Evolutionary conservation across 2,113 vertebrate species (phyloP), one percentile per base, ranked within the genome.

Genomic region (Catagonus wagneri): DNA sequence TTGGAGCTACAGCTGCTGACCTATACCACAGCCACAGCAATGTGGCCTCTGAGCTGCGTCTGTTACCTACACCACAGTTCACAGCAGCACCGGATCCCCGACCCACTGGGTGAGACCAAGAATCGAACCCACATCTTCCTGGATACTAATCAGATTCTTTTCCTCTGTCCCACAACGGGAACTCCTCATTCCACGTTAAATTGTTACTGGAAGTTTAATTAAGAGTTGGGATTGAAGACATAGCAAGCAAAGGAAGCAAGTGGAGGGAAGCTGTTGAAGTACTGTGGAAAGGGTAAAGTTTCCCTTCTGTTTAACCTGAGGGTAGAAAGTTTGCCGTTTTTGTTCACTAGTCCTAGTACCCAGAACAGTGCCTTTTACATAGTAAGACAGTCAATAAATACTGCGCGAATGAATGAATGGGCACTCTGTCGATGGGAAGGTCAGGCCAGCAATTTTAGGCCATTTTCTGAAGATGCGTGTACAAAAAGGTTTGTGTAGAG

Each of bases 141-240:
- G 44, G 44, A 44, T 44, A 44, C 44, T 44, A 44, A 44, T 44
- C 44, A 44, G 44, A 44, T 44, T 44, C 44, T 44, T 44, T 44
- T 44, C 44, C 44, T 44, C 44, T 44, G 44, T 8, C 44, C 44
- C n/a, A n/a, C n/a, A n/a, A n/a, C n/a, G 8, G 44, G 44, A 44
- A 44, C 44, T 44, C 8, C 44, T 44, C 44, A 66, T 94, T 95
- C 36, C 12, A 34, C 63, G 71, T 58, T 75, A 74, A 78, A 66
- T 85, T 94, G 34, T 39, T 11, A 36, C 39, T 72, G 65, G 34
- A 72, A 83, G 17, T 65, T 92, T 89, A 66, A 95, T 32, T 74
- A 93, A 60, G 22, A 69, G 71, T 36, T 90, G 54, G 69, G 87
- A 79, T 79, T 60, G 61, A 95, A 90, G 39, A 81, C 74, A 9